Base-by-base conservation (phyloP, 2,797 vertebrate species). In the Parauchenoglanis punctatus region DNA sequence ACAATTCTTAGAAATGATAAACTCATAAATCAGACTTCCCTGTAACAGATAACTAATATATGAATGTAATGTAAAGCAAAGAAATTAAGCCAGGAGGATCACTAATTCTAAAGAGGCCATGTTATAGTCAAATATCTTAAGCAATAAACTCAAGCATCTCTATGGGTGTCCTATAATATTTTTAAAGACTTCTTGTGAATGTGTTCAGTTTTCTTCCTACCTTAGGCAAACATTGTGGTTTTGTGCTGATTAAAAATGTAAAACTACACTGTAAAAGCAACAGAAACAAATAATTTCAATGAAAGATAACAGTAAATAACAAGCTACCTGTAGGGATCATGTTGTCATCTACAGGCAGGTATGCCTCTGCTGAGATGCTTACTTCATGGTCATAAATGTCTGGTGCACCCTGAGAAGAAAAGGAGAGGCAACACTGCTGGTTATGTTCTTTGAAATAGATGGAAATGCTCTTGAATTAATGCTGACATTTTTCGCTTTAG, bases 361-460 rank as follows among this genome's bases (percentile, higher is more conserved):
- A 99, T 72, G 94, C 93, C 68, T 97, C 94, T n/a, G 97, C 97
- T 86, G 89, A 91, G 90, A 99, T 97, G 72, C 96, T 97, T 85
- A 99, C 94, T 88, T 97, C 91, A 0, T 99, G 98, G 91, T 97
- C 95, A 2, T 98, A 98, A 92, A 99, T 95, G 85, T 98, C 93
- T 15, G 67, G 91, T 44, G 95, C 95, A 67, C 95, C 97, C 98
- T 99, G 87, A 87, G 4, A 17, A 73, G 20, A 54, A 49, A 73
- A 56, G 4, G 4, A n/a, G 15, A 81, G 52, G 35, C 52, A 77
- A 11, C 13, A 68, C 2, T 76, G 23, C 40, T 84, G 72, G 25
- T 49, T 85, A 28, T 75, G 8, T 61, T 70, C 17, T 61, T 3
- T 20, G 28, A 18, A 44, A 25, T 59, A 31, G 12, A 35, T 73